Base-by-base conservation (phyloP, 2,113 vertebrate species). In the Ginglymostoma cirratum region DNA sequence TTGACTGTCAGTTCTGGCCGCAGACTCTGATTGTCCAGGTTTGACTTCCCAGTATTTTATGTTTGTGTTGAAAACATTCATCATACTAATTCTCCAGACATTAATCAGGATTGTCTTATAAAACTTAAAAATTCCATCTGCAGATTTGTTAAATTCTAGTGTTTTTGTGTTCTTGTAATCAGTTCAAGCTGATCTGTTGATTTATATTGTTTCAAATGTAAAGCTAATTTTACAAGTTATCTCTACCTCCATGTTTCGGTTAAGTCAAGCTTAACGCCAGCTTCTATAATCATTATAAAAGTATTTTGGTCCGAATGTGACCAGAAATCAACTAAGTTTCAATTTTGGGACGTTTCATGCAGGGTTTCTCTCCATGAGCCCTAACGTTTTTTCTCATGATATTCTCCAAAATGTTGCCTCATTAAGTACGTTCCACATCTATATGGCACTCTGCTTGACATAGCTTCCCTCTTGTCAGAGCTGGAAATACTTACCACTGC, bases 1-100 rank as follows among this genome's bases (percentile, higher is more conserved):
- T 65, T 61, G 52, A 90, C 4, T 61, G 61, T 96, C 83, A 96
- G 86, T 96, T 96, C 96, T 96, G 17, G 66, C 61, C 89, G 67
- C 89, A 92, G n/a, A 66, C 10, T n/a, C 61, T 42, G 61, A 93
- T 92, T 90, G 89, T 19, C 30, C 2, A 0, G 61, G 15, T 67
- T 93, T 23, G 61, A 66, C 34, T 38, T 38, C 66, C 34, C n/a
- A 93, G 8, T 34, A 67, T 66, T 65, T 90, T 92, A 92, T n/a
- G 61, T 66, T 93, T 93, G 17, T 66, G 17, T 93, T 66, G 21
- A 38, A 38, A 66, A 93, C 66, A 19, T 93, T 66, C 23, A 66
- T 67, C 30, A n/a, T 92, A 55, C 21, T 61, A n/a, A 61, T 61
- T 34, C 27, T 65, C 14, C 52, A 61, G 30, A 14, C 0, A 92